Base-by-base conservation (phyloP, 2,888 invertebrate species). In the Drosophila testacea region DNA sequence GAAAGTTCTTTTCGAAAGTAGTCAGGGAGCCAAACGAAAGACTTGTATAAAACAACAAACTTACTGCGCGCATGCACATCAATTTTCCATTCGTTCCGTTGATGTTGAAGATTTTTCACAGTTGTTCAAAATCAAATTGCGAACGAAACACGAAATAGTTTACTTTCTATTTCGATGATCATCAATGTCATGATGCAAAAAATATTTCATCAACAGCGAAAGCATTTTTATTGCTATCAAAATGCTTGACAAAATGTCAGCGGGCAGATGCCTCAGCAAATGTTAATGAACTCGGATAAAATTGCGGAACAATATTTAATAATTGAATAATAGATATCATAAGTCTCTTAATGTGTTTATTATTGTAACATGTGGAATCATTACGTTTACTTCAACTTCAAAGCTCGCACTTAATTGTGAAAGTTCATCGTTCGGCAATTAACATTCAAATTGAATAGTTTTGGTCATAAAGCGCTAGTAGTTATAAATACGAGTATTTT, bases 1-100 rank as follows among this genome's bases (percentile, higher is more conserved):
- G 84, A 87, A 84, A 84, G 83, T 84, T 84, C 87, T 84, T 16
- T 84, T 77, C 69, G 84, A 87, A 87, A 83, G 48, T 22, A 83
- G 38, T n/a, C 22, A 11, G 30, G 0, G 4, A n/a, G 41, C n/a
- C 30, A 51, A 66, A 39, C 46, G 39, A 69, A 62, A 56, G 64
- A 61, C 68, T 68, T 34, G 32, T 22, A 36, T n/a, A 13, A 46
- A 51, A 55, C 64, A 46, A 55, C 42, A 51, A 71, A 77, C 63
- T 68, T 22, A 22, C 22, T 47, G 39, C 13, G 32, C 42, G 16
- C 46, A 34, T 52, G 66, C 59, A 32, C 68, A 65, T 22, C 42
- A 34, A 51, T 51, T 73, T 69, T 30, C 27, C 44, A 63, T 65
- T 56, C 34, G 59, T 36, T 77, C 30, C 39, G 69, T 44, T 57